Evolutionary conservation across 1,140 invertebrate species (phyloP).

Genomic region (Cardiocondyla obscurior): DNA sequence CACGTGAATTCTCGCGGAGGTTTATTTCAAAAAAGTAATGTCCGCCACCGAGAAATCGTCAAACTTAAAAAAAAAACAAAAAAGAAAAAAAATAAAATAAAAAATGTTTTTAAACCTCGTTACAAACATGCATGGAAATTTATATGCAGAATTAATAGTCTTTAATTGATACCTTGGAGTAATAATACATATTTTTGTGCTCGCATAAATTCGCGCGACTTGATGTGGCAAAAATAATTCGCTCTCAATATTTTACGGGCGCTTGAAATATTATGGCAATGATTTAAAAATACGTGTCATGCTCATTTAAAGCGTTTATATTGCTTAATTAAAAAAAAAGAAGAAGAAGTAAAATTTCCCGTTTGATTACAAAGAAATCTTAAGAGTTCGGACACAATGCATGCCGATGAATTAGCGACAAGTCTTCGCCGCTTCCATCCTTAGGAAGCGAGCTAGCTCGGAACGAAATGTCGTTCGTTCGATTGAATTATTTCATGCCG

Average conservation of each 20-base stretch:
- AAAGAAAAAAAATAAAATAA: no score
- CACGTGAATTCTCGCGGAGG: slow-evolving; percentile 1
- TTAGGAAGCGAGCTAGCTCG: slow-evolving; percentile 15
- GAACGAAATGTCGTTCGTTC: slow-evolving; percentile 48
- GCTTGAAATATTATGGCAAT: neutral
- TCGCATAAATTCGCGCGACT: neutral
- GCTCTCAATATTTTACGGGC: neutral
- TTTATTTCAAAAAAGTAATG: neutral
- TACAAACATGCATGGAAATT: neutral
- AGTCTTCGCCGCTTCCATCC: slow-evolving; percentile 41
- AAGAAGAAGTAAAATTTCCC: neutral
- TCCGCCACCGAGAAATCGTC: neutral
- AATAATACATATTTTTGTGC: neutral
- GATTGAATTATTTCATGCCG: slow-evolving; percentile 73
- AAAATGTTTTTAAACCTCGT: no score
- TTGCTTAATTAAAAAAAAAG: neutral
- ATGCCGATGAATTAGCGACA: slow-evolving; percentile 50
- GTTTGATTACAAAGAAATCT: neutral
- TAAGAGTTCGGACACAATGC: slow-evolving; percentile 37
- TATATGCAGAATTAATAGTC: neutral
- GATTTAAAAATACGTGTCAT: neutral
- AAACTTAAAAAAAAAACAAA: neutral
- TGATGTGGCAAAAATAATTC: neutral
- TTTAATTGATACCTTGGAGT: neutral
- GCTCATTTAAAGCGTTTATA: neutral